Evolutionary conservation across 2,888 invertebrate genomes (phyloP).

Genomic region (Frankliniella intonsa): DNA sequence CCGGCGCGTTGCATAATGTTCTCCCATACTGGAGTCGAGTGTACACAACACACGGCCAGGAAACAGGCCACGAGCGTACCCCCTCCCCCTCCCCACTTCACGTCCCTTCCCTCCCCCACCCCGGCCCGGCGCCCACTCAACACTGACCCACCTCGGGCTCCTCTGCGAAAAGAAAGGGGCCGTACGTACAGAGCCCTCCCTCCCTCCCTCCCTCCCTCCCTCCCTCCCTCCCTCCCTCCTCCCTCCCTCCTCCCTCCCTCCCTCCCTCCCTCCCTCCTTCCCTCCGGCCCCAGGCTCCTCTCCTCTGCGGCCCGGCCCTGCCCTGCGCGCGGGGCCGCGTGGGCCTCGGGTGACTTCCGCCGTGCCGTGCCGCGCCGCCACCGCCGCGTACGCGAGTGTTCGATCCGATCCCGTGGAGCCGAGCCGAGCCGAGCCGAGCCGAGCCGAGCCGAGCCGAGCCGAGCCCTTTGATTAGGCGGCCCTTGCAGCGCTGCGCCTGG

Average conservation of each 20-base stretch:
- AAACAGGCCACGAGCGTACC: not conserved
- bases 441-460: not conserved
- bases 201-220: too few relatives aligned
- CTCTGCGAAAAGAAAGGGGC: not conserved
- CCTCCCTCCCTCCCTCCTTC: too few relatives aligned
- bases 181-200: not conserved
- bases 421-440: not conserved
- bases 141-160: constrained; percentile 17
- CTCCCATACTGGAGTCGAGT: constrained; percentile 22
- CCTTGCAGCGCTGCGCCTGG: not conserved
- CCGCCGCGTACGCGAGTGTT: not conserved
- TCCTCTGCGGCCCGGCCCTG: not conserved
- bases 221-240: too few relatives aligned
- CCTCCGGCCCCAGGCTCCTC: not conserved
- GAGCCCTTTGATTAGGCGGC: not conserved
- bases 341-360: too few relatives aligned
- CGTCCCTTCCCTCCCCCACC: not conserved
- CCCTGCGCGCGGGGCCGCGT: not conserved
- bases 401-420: not conserved
- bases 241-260: too few relatives aligned
- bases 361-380: too few relatives aligned
- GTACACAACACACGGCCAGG: constrained; percentile 16
- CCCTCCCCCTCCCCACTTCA: not conserved
- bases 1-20: constrained; percentile 1
- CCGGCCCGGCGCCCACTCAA: constrained; percentile 13